A percentile compares a stretch with the other conserved stretches of the same genome.
These are phyloP conservation scores for Phyto melanocephala DNA, from an alignment of 2,888 invertebrate genomes.

Conservation along the genomic window DNA sequence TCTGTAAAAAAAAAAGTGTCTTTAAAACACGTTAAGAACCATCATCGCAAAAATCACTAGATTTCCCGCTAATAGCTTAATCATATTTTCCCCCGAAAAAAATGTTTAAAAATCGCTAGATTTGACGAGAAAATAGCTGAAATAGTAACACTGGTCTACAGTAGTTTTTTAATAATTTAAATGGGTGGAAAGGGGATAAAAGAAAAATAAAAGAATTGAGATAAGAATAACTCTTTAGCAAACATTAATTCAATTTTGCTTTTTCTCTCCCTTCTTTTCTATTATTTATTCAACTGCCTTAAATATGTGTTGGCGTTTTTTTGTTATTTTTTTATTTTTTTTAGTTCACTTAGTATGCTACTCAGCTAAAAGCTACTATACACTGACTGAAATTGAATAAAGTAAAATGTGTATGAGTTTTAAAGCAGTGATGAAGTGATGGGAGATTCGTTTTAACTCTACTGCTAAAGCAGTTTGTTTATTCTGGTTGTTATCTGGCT, in stretches of 20 bases:
- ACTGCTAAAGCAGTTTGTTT: conserved; percentile 33
- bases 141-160: no score
- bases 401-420: background rate
- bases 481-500: conserved; percentile 30
- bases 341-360: background rate
- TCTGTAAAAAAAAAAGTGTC: no score
- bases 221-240: conserved; percentile 61
- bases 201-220: background rate
- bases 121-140: no score
- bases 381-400: background rate
- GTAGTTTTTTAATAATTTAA: conserved; percentile 40
- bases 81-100: no score
- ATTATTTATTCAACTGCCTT: conserved; percentile 33
- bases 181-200: background rate
- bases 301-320: background rate
- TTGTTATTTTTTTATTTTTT: background rate
- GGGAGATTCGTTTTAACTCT: conserved; percentile 22
- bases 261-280: conserved; percentile 2
- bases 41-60: no score
- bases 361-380: background rate
- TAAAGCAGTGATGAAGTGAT: background rate
- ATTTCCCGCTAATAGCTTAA: no score
- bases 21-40: no score
- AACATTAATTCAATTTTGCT: conserved; percentile 59
- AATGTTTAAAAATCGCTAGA: no score